Evolutionary conservation across 2,113 vertebrate genomes (phyloP), one percentile per base, ranked within the genome.

Genomic region (Gobiocypris rarus): DNA sequence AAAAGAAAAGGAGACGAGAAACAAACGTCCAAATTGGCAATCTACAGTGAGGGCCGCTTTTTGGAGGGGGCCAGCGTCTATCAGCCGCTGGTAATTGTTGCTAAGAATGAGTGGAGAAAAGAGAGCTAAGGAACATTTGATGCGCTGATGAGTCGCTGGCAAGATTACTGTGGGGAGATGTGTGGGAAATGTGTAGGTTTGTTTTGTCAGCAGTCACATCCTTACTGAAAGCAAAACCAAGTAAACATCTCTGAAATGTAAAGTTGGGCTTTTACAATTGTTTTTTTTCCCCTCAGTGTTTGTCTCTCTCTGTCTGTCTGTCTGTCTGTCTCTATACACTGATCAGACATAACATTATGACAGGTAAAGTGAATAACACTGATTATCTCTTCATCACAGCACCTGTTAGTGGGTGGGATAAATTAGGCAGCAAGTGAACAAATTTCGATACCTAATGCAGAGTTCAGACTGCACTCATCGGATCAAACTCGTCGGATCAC

Each of bases 11-110:
- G 79, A 83, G 75, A 89, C 81, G 74, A 87, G 86, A 81, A 86
- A 90, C 86, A 91, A 89, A 89, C 79, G 78, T 88, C 89, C 88
- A 94, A 92, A 93, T 93, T 91, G 90, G 86, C 90, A 91, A 93
- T 94, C 91, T 93, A 89, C 84, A 87, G 89, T 84, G 71, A 84
- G 63, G 71, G 76, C 34, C 28, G 28, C 31, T 48, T 45, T 85
- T 81, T 54, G 31, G 56, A 86, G 77, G 52, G 45, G 77, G 70
- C 63, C 76, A 19, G 84, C 71, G 85, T 84, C 87, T 83, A 84
- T 88, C 84, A 86, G 70, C 41, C 24, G 2, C 87, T 83, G 82
- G 82, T 88, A 88, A 88, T 86, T 88, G 71, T 82, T 82, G 71
- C 61, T 84, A 88, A 88, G 45, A 73, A 86, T 63, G 59, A 71